Evolutionary conservation across 1,140 invertebrate species (phyloP).

Genomic region (Drosophila pectinifera): DNA sequence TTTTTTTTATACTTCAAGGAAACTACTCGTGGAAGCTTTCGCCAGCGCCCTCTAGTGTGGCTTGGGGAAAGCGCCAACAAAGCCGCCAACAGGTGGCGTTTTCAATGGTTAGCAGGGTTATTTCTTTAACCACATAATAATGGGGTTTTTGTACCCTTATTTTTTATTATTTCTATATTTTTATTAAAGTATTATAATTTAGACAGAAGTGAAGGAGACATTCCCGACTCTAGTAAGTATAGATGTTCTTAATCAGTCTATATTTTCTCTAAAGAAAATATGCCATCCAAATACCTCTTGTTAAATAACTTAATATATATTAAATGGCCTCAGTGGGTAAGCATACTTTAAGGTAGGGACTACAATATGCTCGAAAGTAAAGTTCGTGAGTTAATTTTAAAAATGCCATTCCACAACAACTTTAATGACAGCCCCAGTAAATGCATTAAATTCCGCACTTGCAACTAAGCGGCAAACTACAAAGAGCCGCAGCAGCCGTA

Average conservation of each 20-base stretch:
- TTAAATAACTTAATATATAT: background rate
- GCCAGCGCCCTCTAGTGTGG: background rate
- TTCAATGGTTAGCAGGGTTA: background rate
- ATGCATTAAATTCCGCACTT: constrained; percentile 18
- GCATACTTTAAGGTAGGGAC: too few species aligned
- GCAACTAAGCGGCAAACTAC: constrained; percentile 18
- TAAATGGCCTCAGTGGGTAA: background rate
- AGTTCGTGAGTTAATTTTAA: background rate
- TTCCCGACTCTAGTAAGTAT: too few species aligned
- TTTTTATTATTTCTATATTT: too few species aligned
- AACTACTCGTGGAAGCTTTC: background rate
- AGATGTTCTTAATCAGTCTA: too few species aligned
- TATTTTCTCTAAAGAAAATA: too few species aligned
- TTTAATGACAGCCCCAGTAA: constrained; percentile 4
- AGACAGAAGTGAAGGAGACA: background rate
- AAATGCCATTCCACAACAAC: constrained; percentile 9
- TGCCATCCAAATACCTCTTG: too few species aligned
- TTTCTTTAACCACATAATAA: background rate
- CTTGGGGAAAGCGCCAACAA: background rate
- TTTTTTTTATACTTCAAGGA: background rate
- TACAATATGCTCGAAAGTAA: background rate
- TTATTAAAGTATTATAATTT: background rate
- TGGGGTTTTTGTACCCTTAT: background rate
- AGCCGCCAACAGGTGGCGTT: background rate
- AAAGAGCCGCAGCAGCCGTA: constrained; percentile 10